A percentile compares a stretch with the other conserved stretches of the same genome.
phyloP scores from a whole-genome alignment of 2,888 invertebrate species.

The Lottia scabra region DNA sequence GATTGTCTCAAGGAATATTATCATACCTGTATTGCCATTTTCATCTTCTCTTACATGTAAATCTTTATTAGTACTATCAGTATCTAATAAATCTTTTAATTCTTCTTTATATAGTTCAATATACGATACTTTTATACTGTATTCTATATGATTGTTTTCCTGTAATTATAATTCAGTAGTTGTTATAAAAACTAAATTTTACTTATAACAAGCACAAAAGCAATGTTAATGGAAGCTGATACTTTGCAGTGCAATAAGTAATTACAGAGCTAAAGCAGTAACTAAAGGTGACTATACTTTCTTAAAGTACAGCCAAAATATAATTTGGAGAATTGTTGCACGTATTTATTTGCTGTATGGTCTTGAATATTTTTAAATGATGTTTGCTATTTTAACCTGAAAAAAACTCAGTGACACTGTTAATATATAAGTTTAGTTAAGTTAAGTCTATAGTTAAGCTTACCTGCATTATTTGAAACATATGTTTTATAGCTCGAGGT shows the following conservation, averaged over 20 bases:
- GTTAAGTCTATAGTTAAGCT: conserved; percentile 18
- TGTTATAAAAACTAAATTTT: not conserved
- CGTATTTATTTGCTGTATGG: too few relatives aligned
- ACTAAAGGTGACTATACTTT: too few relatives aligned
- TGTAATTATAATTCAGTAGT: conserved; percentile 18
- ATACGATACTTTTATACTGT: conserved; percentile 65
- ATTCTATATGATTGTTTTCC: conserved; percentile 44
- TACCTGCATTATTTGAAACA: conserved; percentile 73
- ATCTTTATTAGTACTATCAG: conserved; percentile 61
- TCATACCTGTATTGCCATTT: conserved; percentile 65
- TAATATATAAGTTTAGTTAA: too few relatives aligned
- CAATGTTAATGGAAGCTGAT: not conserved
- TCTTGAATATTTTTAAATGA: too few relatives aligned
- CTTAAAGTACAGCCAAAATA: too few relatives aligned
- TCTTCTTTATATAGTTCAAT: conserved; percentile 70
- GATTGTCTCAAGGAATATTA: not conserved
- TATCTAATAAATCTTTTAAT: conserved; percentile 65
- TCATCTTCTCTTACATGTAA: conserved; percentile 69
- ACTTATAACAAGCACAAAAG: not conserved
- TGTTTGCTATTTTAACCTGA: too few relatives aligned
- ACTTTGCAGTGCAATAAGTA: not conserved
- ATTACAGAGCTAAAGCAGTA: too few relatives aligned
- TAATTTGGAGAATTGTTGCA: too few relatives aligned
- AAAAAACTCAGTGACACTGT: too few relatives aligned
- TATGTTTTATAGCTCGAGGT: conserved; percentile 85